Evolutionary conservation across 2,797 vertebrate genomes (phyloP), one percentile per base, ranked within the genome.

Genomic region (Prunella strophiata): DNA sequence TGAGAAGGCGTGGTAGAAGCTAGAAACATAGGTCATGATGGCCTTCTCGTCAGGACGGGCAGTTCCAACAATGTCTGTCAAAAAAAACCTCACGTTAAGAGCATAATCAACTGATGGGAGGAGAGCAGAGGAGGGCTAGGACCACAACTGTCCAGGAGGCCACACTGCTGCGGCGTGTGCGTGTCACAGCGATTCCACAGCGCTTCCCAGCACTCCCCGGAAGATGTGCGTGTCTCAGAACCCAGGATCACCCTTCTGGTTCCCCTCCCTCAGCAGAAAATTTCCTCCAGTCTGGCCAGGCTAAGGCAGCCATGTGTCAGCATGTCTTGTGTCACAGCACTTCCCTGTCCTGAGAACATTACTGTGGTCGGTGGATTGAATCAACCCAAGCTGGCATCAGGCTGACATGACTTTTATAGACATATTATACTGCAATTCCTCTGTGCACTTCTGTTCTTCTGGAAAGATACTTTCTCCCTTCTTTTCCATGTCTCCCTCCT

Each of bases 21-120:
- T 99, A 98, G 99, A 99, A 97, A 99, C 99, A 93, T 99, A 99
- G 98, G 99, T 99, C 99, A 99, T 99, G 98, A 99, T 99, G 97
- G 99, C 99, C 97, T 99, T 99, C 98, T 99, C 99, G 93, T 99
- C 99, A 29, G 99, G 99, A 91, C 99, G 99, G 97, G 99, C 99
- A 25, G 99, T 99, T 98, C 99, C 99, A 93, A 99, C 99, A 94
- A 99, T 99, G 98, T 99, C 99, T 99, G 98, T 94, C 92, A 97
- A 98, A 98, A 98, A 97, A 98, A 98, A 98, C 94, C 96, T 96
- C 72, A 94, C 76, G 95, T 98, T 98, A 98, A 97, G 95, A 97
- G 96, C 81, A 95, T 91, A 85, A 95, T 95, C 90, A 92, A 92
- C 74, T 73, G 59, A 92, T 51, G 82, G 76, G 76, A 95, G 57